Evolutionary conservation across 1,140 invertebrate genomes (phyloP).

Genomic region (Rhizoglyphus robini): DNA sequence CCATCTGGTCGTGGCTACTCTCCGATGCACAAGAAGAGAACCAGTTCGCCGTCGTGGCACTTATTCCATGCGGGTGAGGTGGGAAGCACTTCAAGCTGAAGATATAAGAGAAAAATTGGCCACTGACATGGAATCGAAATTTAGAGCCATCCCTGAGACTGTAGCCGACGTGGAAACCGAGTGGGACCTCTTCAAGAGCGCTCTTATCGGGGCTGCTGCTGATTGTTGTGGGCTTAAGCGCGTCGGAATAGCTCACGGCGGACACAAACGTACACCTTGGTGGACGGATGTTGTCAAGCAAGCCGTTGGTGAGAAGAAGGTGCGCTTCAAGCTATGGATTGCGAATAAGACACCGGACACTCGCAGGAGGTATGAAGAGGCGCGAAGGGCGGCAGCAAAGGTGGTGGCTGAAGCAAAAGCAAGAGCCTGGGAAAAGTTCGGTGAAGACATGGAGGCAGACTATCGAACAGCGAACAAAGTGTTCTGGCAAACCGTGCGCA

Average conservation of each 20-base stretch:
- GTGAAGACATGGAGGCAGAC: neutral
- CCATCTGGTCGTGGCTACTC: too few relatives aligned
- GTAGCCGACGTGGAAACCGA: too few relatives aligned
- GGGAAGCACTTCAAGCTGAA: too few relatives aligned
- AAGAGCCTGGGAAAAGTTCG: neutral
- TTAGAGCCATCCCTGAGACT: neutral
- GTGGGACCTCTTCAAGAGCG: neutral
- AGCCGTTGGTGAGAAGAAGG: neutral
- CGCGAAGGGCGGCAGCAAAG: neutral
- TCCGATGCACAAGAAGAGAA: too few relatives aligned
- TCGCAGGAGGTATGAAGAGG: neutral
- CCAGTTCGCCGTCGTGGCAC: too few relatives aligned
- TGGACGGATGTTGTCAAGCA: neutral
- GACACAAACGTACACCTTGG: neutral
- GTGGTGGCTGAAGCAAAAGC: neutral
- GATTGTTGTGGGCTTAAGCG: neutral
- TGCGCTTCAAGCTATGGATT: neutral
- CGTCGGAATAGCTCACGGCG: neutral
- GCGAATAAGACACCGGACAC: neutral
- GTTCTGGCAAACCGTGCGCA: conserved; percentile 1
- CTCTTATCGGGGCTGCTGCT: neutral
- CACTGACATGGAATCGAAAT: neutral
- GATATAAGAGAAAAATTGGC: too few relatives aligned
- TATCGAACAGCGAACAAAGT: too few relatives aligned
- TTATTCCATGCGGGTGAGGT: too few relatives aligned